phyloP scores from a whole-genome alignment of 1,140 invertebrate genomes.

The Brachystomella parvula region DNA sequence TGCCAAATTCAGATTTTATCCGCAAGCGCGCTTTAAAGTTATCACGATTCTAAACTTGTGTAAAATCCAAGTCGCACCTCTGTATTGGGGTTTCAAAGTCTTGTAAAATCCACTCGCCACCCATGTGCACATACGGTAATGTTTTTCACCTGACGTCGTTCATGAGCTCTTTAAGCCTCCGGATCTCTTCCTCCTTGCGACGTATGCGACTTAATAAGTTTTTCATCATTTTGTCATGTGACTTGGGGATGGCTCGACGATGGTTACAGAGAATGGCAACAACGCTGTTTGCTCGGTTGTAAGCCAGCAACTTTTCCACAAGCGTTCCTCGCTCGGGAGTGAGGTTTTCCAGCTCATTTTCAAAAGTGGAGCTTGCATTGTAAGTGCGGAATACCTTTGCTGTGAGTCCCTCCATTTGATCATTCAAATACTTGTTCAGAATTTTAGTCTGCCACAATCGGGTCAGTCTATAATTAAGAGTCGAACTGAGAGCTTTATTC shows the following conservation, averaged over 20 bases:
- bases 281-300: slow-evolving; percentile 95
- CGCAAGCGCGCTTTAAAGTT: too few relatives aligned
- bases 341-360: slow-evolving; percentile 87
- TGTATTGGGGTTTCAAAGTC: too few relatives aligned
- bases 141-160: slow-evolving; percentile 62
- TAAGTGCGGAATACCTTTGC: slow-evolving; percentile 99
- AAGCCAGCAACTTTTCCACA: slow-evolving; percentile 76
- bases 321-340: slow-evolving; percentile 73
- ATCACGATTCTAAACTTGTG: too few relatives aligned
- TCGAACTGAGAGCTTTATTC: neutral
- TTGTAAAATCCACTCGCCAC: too few relatives aligned
- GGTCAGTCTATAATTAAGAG: neutral
- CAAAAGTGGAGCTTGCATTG: slow-evolving; percentile 95
- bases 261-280: slow-evolving; percentile 99
- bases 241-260: slow-evolving; percentile 91
- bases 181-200: slow-evolving; percentile 72
- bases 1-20: too few relatives aligned
- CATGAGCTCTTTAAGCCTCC: slow-evolving; percentile 78
- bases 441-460: slow-evolving; percentile 68
- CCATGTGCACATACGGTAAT: too few relatives aligned
- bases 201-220: slow-evolving; percentile 93
- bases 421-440: slow-evolving; percentile 95
- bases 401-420: slow-evolving; percentile 95
- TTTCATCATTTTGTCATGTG: slow-evolving; percentile 97
- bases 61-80: too few relatives aligned